A percentile compares a stretch with the other conserved stretches of the same genome.
These are phyloP conservation scores for Glaucidium brasilianum DNA, from an alignment of 2,113 vertebrate genomes.

Conservation along the genomic window DNA sequence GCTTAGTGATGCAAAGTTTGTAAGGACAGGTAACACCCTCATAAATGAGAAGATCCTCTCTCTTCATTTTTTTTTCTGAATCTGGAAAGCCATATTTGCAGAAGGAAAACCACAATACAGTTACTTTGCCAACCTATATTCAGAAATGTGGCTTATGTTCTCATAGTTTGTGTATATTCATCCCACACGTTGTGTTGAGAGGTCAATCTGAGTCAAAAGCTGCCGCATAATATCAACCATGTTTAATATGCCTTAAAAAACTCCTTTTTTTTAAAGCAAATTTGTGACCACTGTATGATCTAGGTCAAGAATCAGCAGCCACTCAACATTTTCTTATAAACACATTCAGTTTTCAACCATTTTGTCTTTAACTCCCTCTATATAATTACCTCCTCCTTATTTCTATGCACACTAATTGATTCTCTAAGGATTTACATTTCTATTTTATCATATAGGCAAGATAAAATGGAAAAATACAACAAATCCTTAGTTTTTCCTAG, in stretches of 20 bases:
- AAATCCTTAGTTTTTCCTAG: constrained; percentile 21
- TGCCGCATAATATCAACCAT: background rate
- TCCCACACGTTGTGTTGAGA: background rate
- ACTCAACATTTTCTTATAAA: constrained; percentile 34
- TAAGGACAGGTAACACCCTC: background rate
- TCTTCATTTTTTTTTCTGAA: background rate
- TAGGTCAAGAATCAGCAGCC: constrained; percentile 55
- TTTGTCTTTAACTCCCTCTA: constrained; percentile 49
- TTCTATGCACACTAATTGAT: constrained; percentile 69
- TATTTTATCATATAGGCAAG: constrained; percentile 48
- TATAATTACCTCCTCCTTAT: constrained; percentile 62
- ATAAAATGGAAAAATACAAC: constrained; percentile 52
- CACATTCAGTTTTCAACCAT: constrained; percentile 39
- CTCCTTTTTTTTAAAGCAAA: background rate
- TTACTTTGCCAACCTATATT: background rate
- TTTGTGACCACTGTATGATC: background rate
- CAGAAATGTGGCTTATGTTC: background rate
- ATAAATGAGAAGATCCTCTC: background rate
- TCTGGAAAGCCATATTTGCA: background rate
- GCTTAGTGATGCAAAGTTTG: background rate
- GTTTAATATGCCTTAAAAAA: background rate
- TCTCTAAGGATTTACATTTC: constrained; percentile 56
- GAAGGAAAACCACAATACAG: background rate
- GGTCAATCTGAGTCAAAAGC: constrained; percentile 8
- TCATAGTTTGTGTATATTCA: background rate